Base-by-base conservation (phyloP, 1,140 invertebrate genomes). In the Drosophila sproati region DNA sequence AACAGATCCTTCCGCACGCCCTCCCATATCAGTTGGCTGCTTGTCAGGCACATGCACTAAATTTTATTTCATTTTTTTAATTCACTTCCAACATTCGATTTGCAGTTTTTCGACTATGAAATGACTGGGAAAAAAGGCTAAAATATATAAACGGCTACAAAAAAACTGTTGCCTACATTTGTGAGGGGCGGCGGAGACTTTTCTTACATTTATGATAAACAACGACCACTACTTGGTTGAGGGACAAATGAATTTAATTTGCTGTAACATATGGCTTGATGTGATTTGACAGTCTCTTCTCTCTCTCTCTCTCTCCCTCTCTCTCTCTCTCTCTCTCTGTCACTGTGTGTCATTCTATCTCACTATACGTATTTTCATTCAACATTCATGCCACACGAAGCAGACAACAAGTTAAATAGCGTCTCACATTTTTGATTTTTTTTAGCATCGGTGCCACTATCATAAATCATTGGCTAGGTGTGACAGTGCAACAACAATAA, bases 381-480 rank as follows among this genome's bases (percentile, higher is more conserved):
- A 12, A 32, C 35, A 59, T 50, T 41, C 57, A 69, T 45, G 48
- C 29, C 10, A 28, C 50, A 20, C 20, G 20, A 20, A 20, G 20
- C 20, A 61, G 71, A 55, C 63, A 68, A 60, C 71, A 68, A 61
- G 48, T 48, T 73, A 73, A 73, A 68, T 48, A 64, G 71, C 64
- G 64, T 61, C 64, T n/a, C 50, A 61, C 41, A 73, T 55, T 73
- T 73, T 60, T 68, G 64, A 73, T 73, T 73, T 73, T 45, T 45
- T 47, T 41, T 8, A 4, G 20, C 20, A 20, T 20, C 35, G 7
- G 4, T 6, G 31, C 20, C 8, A 12, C 34, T 28, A 48, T 62
- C 72, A 74, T 74, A 74, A 74, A 62, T 74, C 72, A 70, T 63
- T 43, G 43, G 35, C 57, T 62, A 62, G 66, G 66, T 74, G 67